Conservation (phyloP, 2,113 vertebrate species). For the Phalacrocorax brasilianus region DNA sequence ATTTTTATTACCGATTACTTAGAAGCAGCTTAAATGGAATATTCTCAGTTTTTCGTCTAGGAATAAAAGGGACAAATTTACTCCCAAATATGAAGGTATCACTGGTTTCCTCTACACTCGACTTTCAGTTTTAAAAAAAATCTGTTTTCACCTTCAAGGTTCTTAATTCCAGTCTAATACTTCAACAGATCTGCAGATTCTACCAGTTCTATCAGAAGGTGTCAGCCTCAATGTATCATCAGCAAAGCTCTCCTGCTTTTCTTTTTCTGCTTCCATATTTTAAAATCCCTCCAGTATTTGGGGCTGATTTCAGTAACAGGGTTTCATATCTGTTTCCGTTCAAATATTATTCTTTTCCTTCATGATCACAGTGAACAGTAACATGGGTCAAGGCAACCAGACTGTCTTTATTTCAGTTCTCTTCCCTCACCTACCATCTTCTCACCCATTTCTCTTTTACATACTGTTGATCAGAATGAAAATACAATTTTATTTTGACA, state of each 20-base stretch:
- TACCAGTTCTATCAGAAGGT: neutral
- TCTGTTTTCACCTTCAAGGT: neutral
- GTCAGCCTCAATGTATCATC: fast-evolving
- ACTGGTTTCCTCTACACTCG: neutral
- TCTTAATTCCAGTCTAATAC: neutral
- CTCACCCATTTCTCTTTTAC: neutral
- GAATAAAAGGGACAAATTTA: neutral
- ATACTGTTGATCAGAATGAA: neutral
- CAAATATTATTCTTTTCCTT: neutral
- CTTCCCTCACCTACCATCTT: neutral
- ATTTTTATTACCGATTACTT: neutral
- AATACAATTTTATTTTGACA: neutral
- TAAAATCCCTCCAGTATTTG: neutral
- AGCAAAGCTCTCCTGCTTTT: neutral
- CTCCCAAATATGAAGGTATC: neutral
- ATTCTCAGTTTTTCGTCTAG: neutral
- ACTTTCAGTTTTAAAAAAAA: neutral
- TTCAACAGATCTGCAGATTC: neutral
- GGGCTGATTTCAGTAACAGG: neutral
- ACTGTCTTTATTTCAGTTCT: neutral
- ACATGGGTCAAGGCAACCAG: neutral
- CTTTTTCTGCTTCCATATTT: neutral
- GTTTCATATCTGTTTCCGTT: neutral
- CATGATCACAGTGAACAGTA: neutral
- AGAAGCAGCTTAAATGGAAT: neutral